These are phyloP conservation scores for Conomelus anceps DNA, from an alignment of 2,888 invertebrate species.

Conservation along the genomic window DNA sequence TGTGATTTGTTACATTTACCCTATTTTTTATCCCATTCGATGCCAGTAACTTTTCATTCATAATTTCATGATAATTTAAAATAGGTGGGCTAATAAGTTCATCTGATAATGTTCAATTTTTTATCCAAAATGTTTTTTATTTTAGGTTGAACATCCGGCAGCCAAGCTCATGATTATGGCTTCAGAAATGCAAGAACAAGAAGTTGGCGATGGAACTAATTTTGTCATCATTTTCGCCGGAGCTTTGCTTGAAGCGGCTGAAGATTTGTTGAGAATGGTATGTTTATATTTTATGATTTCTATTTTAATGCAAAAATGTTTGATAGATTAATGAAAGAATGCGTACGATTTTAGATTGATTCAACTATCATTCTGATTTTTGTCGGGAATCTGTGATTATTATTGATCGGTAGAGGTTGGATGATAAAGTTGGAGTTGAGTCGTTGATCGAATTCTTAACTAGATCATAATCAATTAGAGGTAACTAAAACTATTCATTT, in stretches of 20 bases:
- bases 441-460: too few species aligned
- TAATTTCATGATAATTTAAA: too few species aligned
- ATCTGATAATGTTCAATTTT: neutral
- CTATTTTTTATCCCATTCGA: neutral
- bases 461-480: too few species aligned
- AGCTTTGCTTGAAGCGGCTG: conserved; percentile 83
- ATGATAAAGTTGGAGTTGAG: too few species aligned
- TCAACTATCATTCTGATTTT: too few species aligned
- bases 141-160: conserved; percentile 90
- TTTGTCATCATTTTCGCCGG: conserved; percentile 94
- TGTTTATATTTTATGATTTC: conserved; percentile 13
- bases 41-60: neutral
- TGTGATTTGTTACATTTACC: neutral
- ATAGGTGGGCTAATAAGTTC: neutral
- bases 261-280: conserved; percentile 81
- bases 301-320: too few species aligned
- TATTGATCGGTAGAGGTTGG: too few species aligned
- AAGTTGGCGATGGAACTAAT: conserved; percentile 98
- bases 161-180: conserved; percentile 94
- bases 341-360: too few species aligned
- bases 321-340: too few species aligned
- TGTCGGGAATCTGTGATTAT: too few species aligned
- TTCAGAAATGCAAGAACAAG: conserved; percentile 96
- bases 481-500: too few species aligned
- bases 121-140: conserved; percentile 13